A percentile compares a stretch with the other conserved stretches of the same genome.
Evolutionary conservation across 2,888 invertebrate genomes (phyloP).

Genomic region (Mythimna impura): DNA sequence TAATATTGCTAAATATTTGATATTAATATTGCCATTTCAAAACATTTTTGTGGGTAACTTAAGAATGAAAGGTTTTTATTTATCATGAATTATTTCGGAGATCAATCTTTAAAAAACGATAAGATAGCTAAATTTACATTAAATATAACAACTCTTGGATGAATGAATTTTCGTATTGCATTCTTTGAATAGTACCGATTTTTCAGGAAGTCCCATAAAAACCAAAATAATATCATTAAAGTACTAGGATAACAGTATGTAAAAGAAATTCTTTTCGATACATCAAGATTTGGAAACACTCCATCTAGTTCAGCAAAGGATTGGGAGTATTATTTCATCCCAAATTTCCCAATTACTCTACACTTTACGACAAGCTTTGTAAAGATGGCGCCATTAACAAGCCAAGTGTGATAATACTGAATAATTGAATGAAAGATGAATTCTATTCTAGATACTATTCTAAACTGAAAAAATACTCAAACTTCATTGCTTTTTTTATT

Average conservation of each 20-base stretch:
- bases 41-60: background rate
- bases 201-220: background rate
- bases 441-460: no score
- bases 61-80: no score
- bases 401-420: background rate
- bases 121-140: no score
- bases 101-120: no score
- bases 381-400: background rate
- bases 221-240: background rate
- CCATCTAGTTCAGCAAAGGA: background rate
- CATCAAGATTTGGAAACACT: background rate
- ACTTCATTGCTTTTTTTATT: no score
- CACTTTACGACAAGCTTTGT: background rate
- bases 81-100: no score
- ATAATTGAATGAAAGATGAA: no score
- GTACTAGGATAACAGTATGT: background rate
- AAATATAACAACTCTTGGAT: no score
- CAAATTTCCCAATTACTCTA: background rate
- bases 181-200: no score
- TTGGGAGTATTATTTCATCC: background rate
- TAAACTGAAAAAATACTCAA: no score
- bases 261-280: background rate
- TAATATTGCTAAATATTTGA: background rate
- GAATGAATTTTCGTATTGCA: no score
- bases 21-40: no score